phyloP scores from a whole-genome alignment of 2,888 invertebrate genomes.

The Protula sp. region DNA sequence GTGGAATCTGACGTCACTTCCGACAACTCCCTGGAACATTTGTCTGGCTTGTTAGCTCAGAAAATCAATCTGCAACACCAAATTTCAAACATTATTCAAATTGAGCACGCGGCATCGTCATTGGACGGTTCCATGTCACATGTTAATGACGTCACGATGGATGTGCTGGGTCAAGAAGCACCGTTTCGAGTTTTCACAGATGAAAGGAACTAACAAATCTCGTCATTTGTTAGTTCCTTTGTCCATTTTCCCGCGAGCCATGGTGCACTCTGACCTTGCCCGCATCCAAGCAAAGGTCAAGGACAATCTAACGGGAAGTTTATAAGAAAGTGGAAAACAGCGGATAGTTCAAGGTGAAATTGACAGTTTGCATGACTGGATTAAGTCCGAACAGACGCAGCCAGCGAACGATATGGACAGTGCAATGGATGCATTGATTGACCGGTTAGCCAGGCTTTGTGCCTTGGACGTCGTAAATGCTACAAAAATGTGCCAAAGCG shows the following conservation, averaged over 20 bases:
- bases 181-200: slow-evolving; percentile 1
- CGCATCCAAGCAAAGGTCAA: slow-evolving; percentile 58
- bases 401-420: background rate
- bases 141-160: background rate
- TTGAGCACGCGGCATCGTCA: too few species aligned
- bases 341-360: background rate
- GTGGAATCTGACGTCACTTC: too few species aligned
- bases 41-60: slow-evolving; percentile 71
- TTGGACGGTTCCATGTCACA: background rate
- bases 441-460: background rate
- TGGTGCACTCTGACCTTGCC: slow-evolving; percentile 42
- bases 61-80: slow-evolving; percentile 36
- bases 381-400: background rate
- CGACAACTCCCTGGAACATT: slow-evolving; percentile 60
- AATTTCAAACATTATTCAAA: background rate
- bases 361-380: background rate
- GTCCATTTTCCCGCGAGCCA: slow-evolving; percentile 12
- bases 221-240: slow-evolving; percentile 13
- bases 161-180: slow-evolving; percentile 5
- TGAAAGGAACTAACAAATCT: slow-evolving; percentile 20
- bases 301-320: slow-evolving; percentile 62
- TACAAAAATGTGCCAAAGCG: background rate
- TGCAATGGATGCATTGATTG: background rate
- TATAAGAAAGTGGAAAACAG: slow-evolving; percentile 52
- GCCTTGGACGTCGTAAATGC: background rate